Percentiles rank a stretch among this genome's conserved stretches.
phyloP scores from a whole-genome alignment of 2,888 invertebrate species.

The Cabera pusaria region DNA sequence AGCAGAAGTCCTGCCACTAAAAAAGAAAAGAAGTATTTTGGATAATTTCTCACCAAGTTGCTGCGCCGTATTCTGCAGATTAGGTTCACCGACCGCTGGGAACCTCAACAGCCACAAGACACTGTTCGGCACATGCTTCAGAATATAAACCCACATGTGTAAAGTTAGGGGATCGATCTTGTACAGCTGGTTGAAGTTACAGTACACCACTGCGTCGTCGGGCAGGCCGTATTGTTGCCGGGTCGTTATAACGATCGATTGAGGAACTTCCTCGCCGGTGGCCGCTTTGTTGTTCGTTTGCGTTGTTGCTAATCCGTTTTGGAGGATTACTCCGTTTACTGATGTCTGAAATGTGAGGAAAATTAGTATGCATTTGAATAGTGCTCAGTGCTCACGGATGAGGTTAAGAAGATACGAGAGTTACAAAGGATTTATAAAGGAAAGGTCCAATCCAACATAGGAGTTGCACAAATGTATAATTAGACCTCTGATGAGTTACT shows the following conservation, averaged over 20 bases:
- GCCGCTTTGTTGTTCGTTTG: constrained; percentile 99
- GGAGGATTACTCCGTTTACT: constrained; percentile 96
- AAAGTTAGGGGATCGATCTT: constrained; percentile 99
- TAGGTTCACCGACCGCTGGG: constrained; percentile 95
- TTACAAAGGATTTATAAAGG: too few species aligned
- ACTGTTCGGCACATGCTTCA: constrained; percentile 97
- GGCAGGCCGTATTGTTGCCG: constrained; percentile 98
- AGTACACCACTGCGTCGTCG: constrained; percentile 98
- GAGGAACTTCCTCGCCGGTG: constrained; percentile 99
- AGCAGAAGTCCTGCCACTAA: too few species aligned
- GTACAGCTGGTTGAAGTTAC: constrained; percentile 99
- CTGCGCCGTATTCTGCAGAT: constrained; percentile 91
- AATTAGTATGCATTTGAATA: too few species aligned
- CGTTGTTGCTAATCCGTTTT: constrained; percentile 98
- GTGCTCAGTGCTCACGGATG: too few species aligned
- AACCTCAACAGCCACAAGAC: constrained; percentile 98
- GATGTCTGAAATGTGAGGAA: constrained; percentile 88
- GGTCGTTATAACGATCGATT: constrained; percentile 97
- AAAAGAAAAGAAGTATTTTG: too few species aligned
- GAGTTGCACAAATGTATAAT: too few species aligned
- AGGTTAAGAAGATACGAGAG: too few species aligned
- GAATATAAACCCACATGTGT: constrained; percentile 97
- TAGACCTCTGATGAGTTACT: too few species aligned
- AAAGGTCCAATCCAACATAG: too few species aligned
- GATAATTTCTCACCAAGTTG: constrained; percentile 86